Percentiles rank a stretch among this genome's conserved stretches.
phyloP scores from a whole-genome alignment of 2,113 vertebrate species.

The Colistium nudipinnis region DNA sequence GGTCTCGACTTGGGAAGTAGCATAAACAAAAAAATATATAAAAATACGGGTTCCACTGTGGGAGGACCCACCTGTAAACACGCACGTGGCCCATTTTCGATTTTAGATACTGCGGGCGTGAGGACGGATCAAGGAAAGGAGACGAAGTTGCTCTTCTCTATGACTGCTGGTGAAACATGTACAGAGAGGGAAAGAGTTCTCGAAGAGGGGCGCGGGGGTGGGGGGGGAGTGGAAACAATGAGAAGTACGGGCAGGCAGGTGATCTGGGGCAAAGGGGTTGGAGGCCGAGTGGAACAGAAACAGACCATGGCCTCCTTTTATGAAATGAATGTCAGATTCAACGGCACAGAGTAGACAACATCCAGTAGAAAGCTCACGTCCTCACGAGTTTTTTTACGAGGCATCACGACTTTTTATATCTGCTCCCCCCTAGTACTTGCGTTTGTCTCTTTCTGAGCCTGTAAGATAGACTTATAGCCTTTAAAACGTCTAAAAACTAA shows the following conservation, averaged over 20 bases:
- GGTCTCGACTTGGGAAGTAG: constrained; percentile 32
- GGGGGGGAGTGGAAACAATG: constrained; percentile 43
- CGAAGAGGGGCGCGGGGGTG: constrained; percentile 9
- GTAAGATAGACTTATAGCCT: not conserved
- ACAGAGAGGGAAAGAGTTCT: constrained; percentile 13
- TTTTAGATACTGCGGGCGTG: constrained; percentile 15
- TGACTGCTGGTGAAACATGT: constrained; percentile 17
- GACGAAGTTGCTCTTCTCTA: constrained; percentile 38
- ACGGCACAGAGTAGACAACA: constrained; percentile 15
- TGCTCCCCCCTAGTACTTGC: not conserved
- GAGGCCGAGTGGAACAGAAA: not conserved
- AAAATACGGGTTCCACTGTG: constrained; percentile 7
- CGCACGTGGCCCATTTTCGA: constrained; percentile 41
- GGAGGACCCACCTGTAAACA: constrained; percentile 37
- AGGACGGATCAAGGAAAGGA: constrained; percentile 18
- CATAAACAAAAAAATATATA: constrained; percentile 2
- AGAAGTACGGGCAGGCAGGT: constrained; percentile 36
- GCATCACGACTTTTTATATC: not conserved
- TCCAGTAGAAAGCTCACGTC: not conserved
- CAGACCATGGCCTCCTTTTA: constrained; percentile 35
- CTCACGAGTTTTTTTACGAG: not conserved
- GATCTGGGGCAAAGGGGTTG: constrained; percentile 42
- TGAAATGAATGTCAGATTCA: constrained; percentile 1
- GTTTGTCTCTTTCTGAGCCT: not conserved
- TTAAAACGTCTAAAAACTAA: not conserved